Percentiles rank a stretch among this genome's conserved stretches.
Evolutionary conservation across 2,113 vertebrate species (phyloP).

Genomic region (Mormyrus iriodes): DNA sequence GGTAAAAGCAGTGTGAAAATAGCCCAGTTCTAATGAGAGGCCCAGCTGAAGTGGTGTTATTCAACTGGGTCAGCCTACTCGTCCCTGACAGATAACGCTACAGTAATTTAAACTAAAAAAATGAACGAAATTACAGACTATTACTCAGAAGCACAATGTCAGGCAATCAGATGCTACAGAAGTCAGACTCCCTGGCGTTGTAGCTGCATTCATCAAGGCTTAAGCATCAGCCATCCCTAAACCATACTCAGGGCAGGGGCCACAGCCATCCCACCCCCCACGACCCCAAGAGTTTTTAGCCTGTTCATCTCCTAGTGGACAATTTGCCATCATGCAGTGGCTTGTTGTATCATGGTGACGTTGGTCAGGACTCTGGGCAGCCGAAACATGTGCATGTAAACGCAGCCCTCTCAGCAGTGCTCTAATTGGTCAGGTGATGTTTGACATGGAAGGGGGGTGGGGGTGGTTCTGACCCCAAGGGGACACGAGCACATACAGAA

Average conservation of each 20-base stretch:
- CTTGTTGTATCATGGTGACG: neutral
- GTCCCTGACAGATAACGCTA: neutral
- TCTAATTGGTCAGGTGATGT: neutral
- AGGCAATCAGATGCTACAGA: neutral
- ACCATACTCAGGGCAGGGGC: neutral
- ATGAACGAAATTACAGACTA: neutral
- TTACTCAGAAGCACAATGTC: neutral
- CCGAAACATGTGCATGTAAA: neutral
- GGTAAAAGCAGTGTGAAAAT: neutral
- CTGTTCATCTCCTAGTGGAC: neutral
- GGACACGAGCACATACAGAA: neutral
- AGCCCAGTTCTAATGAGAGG: neutral
- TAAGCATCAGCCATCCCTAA: neutral
- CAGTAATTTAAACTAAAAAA: neutral
- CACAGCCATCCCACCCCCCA: neutral
- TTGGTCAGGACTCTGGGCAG: neutral
- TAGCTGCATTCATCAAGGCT: neutral
- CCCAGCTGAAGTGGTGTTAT: neutral
- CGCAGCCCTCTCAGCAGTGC: neutral
- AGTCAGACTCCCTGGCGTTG: neutral
- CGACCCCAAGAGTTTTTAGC: neutral
- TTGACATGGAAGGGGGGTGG: neutral
- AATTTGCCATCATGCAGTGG: neutral
- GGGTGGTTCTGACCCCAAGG: neutral
- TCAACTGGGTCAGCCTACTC: neutral